Conservation (phyloP, 2,888 invertebrate species). For the Andrena trimmerana region DNA sequence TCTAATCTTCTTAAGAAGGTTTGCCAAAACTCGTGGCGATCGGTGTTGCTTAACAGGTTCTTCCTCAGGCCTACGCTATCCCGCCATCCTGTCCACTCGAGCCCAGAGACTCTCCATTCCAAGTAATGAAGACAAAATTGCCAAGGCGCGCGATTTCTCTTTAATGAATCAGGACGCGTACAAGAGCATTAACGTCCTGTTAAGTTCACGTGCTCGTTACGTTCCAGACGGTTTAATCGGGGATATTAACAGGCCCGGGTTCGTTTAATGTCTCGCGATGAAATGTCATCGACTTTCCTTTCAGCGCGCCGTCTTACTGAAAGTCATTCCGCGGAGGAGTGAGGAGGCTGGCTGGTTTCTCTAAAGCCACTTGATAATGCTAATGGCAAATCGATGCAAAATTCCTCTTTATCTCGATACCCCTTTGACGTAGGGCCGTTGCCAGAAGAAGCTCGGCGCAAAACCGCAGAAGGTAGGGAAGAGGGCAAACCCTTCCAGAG, state of each 20-base stretch:
- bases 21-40: conserved; percentile 51
- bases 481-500: conserved; percentile 61
- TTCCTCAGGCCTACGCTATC: not conserved
- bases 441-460: not conserved
- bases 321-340: conserved; percentile 28
- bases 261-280: conserved; percentile 30
- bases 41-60: conserved; percentile 41
- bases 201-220: not conserved
- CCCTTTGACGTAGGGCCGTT: not conserved
- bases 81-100: too few species aligned
- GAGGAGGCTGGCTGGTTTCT: conserved; percentile 53
- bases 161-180: not conserved
- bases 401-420: too few species aligned
- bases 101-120: not conserved
- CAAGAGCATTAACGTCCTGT: not conserved
- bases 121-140: not conserved
- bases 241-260: conserved; percentile 11
- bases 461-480: not conserved
- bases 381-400: not conserved
- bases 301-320: conserved; percentile 11
- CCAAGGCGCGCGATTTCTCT: not conserved
- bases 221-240: conserved; percentile 17
- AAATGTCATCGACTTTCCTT: conserved; percentile 36
- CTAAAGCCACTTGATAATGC: conserved; percentile 11
- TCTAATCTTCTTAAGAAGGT: conserved; percentile 75